These are phyloP conservation scores for Lochmaea crataegi DNA, from an alignment of 2,888 invertebrate genomes.

Conservation along the genomic window DNA sequence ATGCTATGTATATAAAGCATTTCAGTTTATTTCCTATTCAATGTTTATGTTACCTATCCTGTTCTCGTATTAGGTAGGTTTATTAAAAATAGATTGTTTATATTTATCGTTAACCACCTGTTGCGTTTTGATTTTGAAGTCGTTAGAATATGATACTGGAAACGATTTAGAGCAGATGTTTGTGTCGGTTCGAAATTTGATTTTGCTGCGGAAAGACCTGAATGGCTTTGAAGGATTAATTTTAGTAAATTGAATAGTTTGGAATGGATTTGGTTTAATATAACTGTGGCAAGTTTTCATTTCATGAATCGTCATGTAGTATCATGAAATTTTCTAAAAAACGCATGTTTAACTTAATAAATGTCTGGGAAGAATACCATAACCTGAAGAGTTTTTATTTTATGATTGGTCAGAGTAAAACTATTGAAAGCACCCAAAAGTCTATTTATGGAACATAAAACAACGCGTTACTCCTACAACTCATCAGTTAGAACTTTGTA, in stretches of 20 bases:
- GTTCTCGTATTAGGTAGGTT: neutral
- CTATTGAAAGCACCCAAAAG: too few species aligned
- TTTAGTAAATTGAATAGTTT: neutral
- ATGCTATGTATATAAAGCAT: neutral
- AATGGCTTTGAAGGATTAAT: neutral
- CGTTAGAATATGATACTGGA: conserved; percentile 10
- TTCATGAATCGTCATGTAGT: too few species aligned
- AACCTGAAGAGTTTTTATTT: too few species aligned
- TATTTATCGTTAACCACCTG: conserved; percentile 15
- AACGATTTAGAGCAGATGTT: conserved; percentile 15
- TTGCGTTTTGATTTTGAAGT: conserved; percentile 5
- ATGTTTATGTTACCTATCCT: neutral
- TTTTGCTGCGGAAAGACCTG: neutral
- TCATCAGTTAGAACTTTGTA: too few species aligned
- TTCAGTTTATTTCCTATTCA: neutral
- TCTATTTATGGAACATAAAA: too few species aligned
- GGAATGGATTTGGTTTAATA: neutral
- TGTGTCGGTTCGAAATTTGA: neutral
- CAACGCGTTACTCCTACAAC: too few species aligned
- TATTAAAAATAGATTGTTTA: conserved; percentile 6
- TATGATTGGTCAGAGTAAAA: too few species aligned
- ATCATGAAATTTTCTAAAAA: too few species aligned
- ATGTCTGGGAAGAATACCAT: too few species aligned
- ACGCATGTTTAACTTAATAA: too few species aligned
- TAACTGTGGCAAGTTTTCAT: too few species aligned